Percentiles rank a stretch among this genome's conserved stretches.
Evolutionary conservation across 1,140 invertebrate genomes (phyloP).

Genomic region (Pygmarrhopalites habei): DNA sequence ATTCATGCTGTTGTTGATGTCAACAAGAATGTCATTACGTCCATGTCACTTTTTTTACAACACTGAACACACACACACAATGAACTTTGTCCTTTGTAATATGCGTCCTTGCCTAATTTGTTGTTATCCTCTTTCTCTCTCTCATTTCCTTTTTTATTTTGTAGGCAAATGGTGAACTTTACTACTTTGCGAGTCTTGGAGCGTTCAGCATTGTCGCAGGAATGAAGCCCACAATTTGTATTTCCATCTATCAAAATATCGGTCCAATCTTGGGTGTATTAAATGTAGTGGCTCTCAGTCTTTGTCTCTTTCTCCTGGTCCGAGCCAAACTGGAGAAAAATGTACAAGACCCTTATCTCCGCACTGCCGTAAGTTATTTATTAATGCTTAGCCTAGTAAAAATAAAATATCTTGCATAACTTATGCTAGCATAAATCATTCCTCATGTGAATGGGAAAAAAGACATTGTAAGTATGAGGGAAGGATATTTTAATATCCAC

Average conservation of each 20-base stretch:
- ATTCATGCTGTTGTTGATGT: no score
- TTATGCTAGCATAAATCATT: neutral
- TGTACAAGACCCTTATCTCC: slow-evolving; percentile 31
- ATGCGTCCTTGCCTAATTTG: no score
- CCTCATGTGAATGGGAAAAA: neutral
- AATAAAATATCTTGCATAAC: no score
- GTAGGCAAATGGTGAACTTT: slow-evolving; percentile 51
- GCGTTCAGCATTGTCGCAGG: slow-evolving; percentile 42
- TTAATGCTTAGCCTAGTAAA: neutral
- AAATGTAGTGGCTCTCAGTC: slow-evolving; percentile 48
- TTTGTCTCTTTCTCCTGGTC: slow-evolving; percentile 48
- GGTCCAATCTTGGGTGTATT: slow-evolving; percentile 48
- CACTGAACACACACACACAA: no score
- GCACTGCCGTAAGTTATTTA: slow-evolving; percentile 15
- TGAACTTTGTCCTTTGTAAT: no score
- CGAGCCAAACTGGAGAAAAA: slow-evolving; percentile 45
- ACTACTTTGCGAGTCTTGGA: slow-evolving; percentile 47
- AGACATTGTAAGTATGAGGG: no score
- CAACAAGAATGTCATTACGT: no score
- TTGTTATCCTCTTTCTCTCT: no score
- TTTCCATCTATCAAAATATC: slow-evolving; percentile 47
- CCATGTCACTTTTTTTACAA: no score
- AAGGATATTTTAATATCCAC: no score
- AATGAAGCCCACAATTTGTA: slow-evolving; percentile 40
- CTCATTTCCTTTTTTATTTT: slow-evolving; percentile 11